Evolutionary conservation across 2,888 invertebrate genomes (phyloP).

Genomic region (Polia nebulosa): DNA sequence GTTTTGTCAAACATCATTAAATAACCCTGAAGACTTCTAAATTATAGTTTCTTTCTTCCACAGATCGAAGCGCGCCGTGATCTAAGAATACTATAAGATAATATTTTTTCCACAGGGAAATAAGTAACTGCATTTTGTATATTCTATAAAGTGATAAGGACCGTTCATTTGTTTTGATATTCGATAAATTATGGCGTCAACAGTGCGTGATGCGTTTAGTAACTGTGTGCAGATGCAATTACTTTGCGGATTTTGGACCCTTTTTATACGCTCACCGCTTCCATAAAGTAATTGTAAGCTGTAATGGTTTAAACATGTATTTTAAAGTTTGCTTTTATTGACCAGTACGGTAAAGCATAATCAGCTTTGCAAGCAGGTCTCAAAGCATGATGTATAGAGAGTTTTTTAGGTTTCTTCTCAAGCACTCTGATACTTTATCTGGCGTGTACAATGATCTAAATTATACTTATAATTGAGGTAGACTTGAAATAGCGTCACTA

Average conservation of each 20-base stretch:
- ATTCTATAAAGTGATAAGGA: slow-evolving; percentile 91
- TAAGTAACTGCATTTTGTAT: slow-evolving; percentile 92
- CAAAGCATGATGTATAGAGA: slow-evolving; percentile 90
- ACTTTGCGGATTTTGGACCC: slow-evolving; percentile 89
- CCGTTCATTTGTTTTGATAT: slow-evolving; percentile 91
- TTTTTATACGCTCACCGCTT: slow-evolving; percentile 90
- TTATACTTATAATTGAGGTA: slow-evolving; percentile 52
- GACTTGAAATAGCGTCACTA: slow-evolving; percentile 57
- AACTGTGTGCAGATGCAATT: slow-evolving; percentile 87
- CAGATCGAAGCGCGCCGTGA: slow-evolving; percentile 91
- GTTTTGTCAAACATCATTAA: background rate
- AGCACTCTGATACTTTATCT: slow-evolving; percentile 83
- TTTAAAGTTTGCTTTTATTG: slow-evolving; percentile 86
- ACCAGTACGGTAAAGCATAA: slow-evolving; percentile 84
- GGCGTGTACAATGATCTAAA: slow-evolving; percentile 69
- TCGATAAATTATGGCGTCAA: slow-evolving; percentile 89
- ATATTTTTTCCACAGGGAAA: slow-evolving; percentile 92
- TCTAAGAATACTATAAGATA: slow-evolving; percentile 91
- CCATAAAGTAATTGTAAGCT: slow-evolving; percentile 88
- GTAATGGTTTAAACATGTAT: slow-evolving; percentile 86
- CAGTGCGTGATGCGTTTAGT: slow-evolving; percentile 87
- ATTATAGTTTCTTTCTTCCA: slow-evolving; percentile 75
- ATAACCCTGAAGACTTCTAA: slow-evolving; percentile 39
- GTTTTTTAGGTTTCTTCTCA: slow-evolving; percentile 89
- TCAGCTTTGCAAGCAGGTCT: slow-evolving; percentile 87